Percentiles rank a stretch among this genome's conserved stretches.
These are phyloP conservation scores for Anguilla anguilla DNA, from an alignment of 2,797 vertebrate species.

Conservation along the genomic window DNA sequence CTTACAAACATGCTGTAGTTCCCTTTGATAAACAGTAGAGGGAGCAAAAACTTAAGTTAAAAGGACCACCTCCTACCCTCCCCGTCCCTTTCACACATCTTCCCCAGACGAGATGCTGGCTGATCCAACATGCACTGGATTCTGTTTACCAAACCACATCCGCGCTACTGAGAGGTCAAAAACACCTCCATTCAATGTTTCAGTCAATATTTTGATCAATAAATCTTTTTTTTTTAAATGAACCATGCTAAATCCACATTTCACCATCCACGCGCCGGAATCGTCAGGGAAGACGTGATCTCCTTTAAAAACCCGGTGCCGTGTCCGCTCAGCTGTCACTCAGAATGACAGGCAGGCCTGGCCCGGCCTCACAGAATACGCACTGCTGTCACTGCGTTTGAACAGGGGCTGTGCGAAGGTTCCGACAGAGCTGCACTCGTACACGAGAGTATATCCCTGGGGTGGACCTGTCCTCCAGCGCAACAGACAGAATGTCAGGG, in stretches of 20 bases:
- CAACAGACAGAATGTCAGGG: neutral
- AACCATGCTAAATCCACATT: neutral
- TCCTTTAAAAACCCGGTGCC: neutral
- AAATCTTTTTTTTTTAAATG: neutral
- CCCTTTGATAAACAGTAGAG: neutral
- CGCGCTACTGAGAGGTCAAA: neutral
- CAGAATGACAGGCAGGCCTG: neutral
- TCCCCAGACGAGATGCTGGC: neutral
- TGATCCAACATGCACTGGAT: neutral
- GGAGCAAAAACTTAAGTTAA: neutral
- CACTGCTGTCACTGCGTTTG: neutral
- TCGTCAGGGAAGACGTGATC: neutral
- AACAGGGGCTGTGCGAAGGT: neutral
- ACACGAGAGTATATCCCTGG: neutral
- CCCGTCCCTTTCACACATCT: neutral
- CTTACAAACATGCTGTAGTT: neutral
- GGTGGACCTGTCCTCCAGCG: neutral
- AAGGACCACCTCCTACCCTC: neutral
- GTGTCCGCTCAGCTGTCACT: neutral
- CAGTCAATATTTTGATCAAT: neutral
- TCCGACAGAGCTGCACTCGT: neutral
- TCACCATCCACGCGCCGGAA: neutral
- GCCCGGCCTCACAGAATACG: neutral
- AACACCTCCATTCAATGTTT: neutral
- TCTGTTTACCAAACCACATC: neutral